Evolutionary conservation across 2,113 vertebrate genomes (phyloP), one percentile per base, ranked within the genome.

Genomic region (Todiramphus saurophagus): DNA sequence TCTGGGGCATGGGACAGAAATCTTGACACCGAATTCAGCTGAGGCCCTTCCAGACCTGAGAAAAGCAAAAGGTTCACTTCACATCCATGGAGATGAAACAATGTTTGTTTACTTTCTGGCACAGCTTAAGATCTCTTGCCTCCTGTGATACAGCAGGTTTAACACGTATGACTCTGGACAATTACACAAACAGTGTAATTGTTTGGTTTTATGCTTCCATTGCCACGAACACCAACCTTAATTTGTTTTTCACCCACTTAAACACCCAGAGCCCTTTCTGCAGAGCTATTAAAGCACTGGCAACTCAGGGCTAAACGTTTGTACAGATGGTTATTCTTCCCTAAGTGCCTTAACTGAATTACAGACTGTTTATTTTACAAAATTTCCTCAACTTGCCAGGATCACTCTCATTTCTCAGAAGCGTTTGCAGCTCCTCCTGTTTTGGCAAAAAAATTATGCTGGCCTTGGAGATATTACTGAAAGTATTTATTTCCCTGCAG

Each of bases 1-100:
- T 16, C n/a, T 69, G 59, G 0, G 0, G 27, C 1, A 0, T 2
- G n/a, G 41, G 46, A 51, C 17, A 37, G 60, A 75, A 82, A 30
- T 5, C 56, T 64, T 18, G 20, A 12, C 0, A 1, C 39, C 31
- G 30, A 59, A 39, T 53, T 93, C 44, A 39, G 39, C 82, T 16
- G 78, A 60, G 39, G 35, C 35, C 56, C 7, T 84, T 81, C n/a
- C 62, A 59, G 19, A 59, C n/a, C 11, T 35, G 19, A 35, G 13
- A 46, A 67, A 72, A 93, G 43, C 39, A 7, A 75, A 85, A 73
- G 44, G 72, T 85, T 76, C 9, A 0, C 43, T 87, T 93, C 43
- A 62, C 2, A 2, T 39, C 62, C 63, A 10, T 13, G 59, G 82
- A 88, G 44, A 48, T 35, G 44, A 50, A 93, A 23, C 41, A 21